These are phyloP conservation scores for Trichoplusia ni DNA, from an alignment of 1,140 invertebrate genomes.

Conservation along the genomic window DNA sequence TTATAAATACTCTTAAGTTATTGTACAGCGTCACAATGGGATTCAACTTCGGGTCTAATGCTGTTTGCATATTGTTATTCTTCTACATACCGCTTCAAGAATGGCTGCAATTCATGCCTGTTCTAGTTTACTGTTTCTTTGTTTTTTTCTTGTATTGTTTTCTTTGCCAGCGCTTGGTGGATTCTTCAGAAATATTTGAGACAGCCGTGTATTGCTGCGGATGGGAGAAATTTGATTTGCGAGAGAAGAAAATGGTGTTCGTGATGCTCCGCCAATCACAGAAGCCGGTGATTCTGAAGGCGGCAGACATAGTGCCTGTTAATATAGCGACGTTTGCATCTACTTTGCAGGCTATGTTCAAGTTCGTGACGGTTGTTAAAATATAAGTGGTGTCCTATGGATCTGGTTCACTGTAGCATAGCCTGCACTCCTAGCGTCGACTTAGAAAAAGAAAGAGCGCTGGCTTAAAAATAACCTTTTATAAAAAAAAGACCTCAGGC, in stretches of 20 bases:
- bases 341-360: slow-evolving; percentile 63
- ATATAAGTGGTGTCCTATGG: no score
- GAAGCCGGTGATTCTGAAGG: slow-evolving; percentile 56
- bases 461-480: no score
- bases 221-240: slow-evolving; percentile 65
- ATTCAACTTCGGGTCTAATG: slow-evolving; percentile 62
- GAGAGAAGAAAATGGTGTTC: slow-evolving; percentile 57
- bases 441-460: no score
- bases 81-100: slow-evolving; percentile 58
- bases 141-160: slow-evolving; percentile 72
- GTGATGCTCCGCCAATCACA: slow-evolving; percentile 61
- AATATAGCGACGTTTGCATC: slow-evolving; percentile 69
- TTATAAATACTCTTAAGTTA: slow-evolving; percentile 50
- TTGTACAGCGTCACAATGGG: slow-evolving; percentile 67
- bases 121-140: slow-evolving; percentile 60
- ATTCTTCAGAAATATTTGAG: slow-evolving; percentile 60
- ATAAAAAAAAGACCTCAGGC: no score
- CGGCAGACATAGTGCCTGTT: slow-evolving; percentile 70
- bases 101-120: slow-evolving; percentile 54
- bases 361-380: slow-evolving; percentile 71
- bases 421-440: no score
- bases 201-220: slow-evolving; percentile 65
- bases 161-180: slow-evolving; percentile 60
- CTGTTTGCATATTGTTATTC: slow-evolving; percentile 60
- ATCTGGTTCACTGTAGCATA: no score